Evolutionary conservation across 2,797 vertebrate species (phyloP).

Genomic region (Phyllotis vaccarum): DNA sequence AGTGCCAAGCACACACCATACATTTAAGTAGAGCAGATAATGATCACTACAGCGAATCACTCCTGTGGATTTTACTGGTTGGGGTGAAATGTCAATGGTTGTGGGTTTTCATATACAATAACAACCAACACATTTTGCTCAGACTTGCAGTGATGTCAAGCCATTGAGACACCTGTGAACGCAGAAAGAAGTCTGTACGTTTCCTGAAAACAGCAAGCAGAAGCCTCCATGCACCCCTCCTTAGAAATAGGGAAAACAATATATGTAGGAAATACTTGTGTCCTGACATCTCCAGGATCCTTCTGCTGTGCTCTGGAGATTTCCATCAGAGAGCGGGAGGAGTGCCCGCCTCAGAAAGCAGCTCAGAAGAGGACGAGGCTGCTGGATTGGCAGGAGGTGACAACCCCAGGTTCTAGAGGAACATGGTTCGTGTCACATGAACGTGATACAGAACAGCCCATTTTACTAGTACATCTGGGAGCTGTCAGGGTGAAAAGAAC

Average conservation of each 20-base stretch:
- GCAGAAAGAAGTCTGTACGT: conserved; percentile 46
- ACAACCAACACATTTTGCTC: conserved; percentile 55
- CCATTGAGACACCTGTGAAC: conserved; percentile 52
- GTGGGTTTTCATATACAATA: conserved; percentile 73
- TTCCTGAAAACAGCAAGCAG: conserved; percentile 46
- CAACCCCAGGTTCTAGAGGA: conserved; percentile 40
- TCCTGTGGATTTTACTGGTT: conserved; percentile 80
- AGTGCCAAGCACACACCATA: conserved; percentile 18
- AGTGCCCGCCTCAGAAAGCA: conserved; percentile 49
- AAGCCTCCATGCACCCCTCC: conserved; percentile 68
- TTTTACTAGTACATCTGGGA: conserved; percentile 61
- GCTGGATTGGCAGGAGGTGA: conserved; percentile 23
- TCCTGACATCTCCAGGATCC: conserved; percentile 38
- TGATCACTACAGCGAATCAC: conserved; percentile 68
- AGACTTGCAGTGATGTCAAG: conserved; percentile 65
- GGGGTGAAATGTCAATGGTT: conserved; percentile 69
- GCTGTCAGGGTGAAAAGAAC: neutral
- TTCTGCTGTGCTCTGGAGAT: neutral
- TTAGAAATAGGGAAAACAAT: conserved; percentile 46
- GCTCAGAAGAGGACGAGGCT: conserved; percentile 15
- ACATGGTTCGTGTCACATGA: conserved; percentile 53
- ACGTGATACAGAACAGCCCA: conserved; percentile 58
- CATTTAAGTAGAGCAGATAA: conserved; percentile 72
- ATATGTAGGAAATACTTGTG: neutral
- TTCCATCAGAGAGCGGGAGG: conserved; percentile 46